phyloP scores from a whole-genome alignment of 2,888 invertebrate genomes.

The Pterobdella sp. region DNA sequence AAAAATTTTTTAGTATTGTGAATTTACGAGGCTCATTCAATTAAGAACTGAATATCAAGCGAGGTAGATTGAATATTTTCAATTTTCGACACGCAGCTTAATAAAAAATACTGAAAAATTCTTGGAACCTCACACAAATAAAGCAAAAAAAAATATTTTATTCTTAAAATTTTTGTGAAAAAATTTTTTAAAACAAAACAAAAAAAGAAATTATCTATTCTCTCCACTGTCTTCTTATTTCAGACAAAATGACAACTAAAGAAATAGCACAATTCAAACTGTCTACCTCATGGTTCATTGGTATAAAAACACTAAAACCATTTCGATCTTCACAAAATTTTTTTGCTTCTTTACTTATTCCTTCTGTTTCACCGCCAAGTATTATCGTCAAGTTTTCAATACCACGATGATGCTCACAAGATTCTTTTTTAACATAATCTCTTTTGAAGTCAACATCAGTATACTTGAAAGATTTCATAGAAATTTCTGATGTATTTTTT shows the following conservation, averaged over 20 bases:
- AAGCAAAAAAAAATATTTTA: too few species aligned
- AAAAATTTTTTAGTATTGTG: too few species aligned
- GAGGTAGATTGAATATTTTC: too few species aligned
- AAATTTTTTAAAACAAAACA: too few species aligned
- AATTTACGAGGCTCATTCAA: too few species aligned
- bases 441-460: not conserved
- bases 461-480: not conserved
- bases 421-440: not conserved
- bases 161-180: too few species aligned
- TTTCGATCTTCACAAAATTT: conserved; percentile 58
- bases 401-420: too few species aligned
- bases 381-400: conserved; percentile 60
- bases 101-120: too few species aligned
- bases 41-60: too few species aligned
- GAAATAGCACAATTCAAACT: conserved; percentile 79
- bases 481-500: not conserved
- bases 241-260: conserved; percentile 72
- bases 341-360: conserved; percentile 66
- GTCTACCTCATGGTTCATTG: conserved; percentile 67
- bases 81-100: too few species aligned
- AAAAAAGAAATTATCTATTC: too few species aligned
- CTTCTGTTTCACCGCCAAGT: conserved; percentile 80
- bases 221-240: conserved; percentile 57
- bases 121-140: too few species aligned
- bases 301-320: conserved; percentile 68